Conservation (phyloP, 2,113 vertebrate genomes). For the Oceanodroma tethys region DNA sequence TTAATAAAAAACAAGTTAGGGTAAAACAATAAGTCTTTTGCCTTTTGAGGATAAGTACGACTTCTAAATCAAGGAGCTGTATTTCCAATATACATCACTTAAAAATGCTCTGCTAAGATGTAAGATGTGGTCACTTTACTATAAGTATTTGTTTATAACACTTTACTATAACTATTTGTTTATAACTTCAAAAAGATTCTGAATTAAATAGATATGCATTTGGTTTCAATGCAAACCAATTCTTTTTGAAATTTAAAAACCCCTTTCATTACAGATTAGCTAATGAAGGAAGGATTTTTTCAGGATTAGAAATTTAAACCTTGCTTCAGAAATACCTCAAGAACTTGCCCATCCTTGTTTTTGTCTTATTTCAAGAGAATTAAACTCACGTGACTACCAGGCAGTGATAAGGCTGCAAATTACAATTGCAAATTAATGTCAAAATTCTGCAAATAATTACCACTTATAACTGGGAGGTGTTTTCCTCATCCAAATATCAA, state of each 20-base stretch:
- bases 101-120: background rate
- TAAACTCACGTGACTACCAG: background rate
- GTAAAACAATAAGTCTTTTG: background rate
- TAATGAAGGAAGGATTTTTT: background rate
- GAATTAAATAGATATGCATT: background rate
- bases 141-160: background rate
- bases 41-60: background rate
- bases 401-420: background rate
- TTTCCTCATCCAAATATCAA: background rate
- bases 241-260: background rate
- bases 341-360: background rate
- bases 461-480: background rate
- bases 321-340: background rate
- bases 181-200: background rate
- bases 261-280: background rate
- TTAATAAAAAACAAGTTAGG: constrained; percentile 24
- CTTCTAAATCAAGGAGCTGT: background rate
- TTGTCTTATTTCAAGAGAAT: background rate
- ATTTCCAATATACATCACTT: background rate
- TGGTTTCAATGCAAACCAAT: background rate
- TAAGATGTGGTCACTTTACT: background rate
- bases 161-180: background rate
- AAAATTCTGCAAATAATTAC: background rate
- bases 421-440: background rate
- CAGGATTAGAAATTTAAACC: background rate